Base-by-base conservation (phyloP, 2,888 invertebrate species). In the Phortica magna region DNA sequence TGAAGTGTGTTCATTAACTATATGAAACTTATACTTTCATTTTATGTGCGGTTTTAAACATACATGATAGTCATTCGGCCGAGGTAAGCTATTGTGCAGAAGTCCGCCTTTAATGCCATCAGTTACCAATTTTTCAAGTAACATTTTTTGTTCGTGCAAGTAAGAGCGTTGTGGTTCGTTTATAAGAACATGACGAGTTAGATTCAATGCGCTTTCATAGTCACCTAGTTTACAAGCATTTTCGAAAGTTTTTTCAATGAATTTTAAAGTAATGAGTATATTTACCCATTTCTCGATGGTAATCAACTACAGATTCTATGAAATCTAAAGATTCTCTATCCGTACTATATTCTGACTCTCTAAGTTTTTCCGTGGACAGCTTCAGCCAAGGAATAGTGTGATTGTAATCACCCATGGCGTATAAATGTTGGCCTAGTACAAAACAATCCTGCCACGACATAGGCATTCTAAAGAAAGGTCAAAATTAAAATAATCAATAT, bases 371-470 rank as follows among this genome's bases (percentile, higher is more conserved):
- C 84, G 97, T 93, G 0, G 99, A 97, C 91, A 98, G 97, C 80
- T 95, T 94, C 96, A 99, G 97, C 99, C 99, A 99, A 61, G 96
- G 93, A 7, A 96, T 94, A 0, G 98, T 97, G 91, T 98, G 98
- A 88, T 96, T 97, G 91, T 95, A 97, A 92, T 99, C 99, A 12
- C 95, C 96, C 82, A 96, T 95, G 10, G 70, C 76, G 93, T 99
- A 99, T 6, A 98, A 94, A 81, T 97, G 96, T 78, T 98, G 94
- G 3, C 99, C 99, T 14, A 99, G 93, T 92, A 98, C 98, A 93
- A 97, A 99, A 90, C 99, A 99, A 91, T 99, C 99, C 77, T 96
- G 96, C 67, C 98, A 98, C 91, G 94, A 92, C 93, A 95, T 94
- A 77, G 95, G 93, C 0, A 94, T 92, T 82, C 95, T 94, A 70